Percentiles rank a stretch among this genome's conserved stretches.
Conservation (phyloP, 2,113 vertebrate genomes). For the Naja naja region DNA sequence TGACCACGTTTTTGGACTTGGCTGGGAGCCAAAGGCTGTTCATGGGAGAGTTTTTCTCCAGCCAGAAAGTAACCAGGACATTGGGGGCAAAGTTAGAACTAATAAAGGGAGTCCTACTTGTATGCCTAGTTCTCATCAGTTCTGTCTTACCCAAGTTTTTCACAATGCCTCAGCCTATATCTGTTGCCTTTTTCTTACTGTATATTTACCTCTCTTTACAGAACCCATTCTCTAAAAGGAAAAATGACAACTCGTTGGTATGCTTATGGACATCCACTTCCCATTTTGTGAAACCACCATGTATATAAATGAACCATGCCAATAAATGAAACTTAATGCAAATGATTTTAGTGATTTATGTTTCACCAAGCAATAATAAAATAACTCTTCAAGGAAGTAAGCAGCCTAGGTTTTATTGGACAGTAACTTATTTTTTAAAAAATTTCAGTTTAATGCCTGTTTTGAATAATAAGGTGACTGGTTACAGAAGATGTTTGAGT, state of each 20-base stretch:
- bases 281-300: constrained; percentile 1
- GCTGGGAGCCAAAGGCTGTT: too few species aligned
- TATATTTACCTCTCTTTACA: constrained; percentile 39
- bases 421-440: not conserved
- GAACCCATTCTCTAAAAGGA: constrained; percentile 38
- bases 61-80: too few species aligned
- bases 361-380: not conserved
- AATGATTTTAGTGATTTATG: not conserved
- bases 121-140: too few species aligned
- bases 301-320: constrained; percentile 27
- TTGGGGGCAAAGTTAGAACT: too few species aligned
- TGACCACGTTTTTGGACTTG: too few species aligned
- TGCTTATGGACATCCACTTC: not conserved
- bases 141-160: not conserved
- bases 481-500: not conserved
- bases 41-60: too few species aligned
- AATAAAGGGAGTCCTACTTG: too few species aligned
- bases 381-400: not conserved
- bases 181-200: not conserved
- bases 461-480: not conserved
- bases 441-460: not conserved
- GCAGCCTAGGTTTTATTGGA: not conserved
- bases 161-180: not conserved
- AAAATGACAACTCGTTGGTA: constrained; percentile 34
- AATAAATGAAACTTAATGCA: constrained; percentile 63